These are phyloP conservation scores for Catamblyrhynchus diadema DNA, from an alignment of 2,797 vertebrate species.

Conservation along the genomic window DNA sequence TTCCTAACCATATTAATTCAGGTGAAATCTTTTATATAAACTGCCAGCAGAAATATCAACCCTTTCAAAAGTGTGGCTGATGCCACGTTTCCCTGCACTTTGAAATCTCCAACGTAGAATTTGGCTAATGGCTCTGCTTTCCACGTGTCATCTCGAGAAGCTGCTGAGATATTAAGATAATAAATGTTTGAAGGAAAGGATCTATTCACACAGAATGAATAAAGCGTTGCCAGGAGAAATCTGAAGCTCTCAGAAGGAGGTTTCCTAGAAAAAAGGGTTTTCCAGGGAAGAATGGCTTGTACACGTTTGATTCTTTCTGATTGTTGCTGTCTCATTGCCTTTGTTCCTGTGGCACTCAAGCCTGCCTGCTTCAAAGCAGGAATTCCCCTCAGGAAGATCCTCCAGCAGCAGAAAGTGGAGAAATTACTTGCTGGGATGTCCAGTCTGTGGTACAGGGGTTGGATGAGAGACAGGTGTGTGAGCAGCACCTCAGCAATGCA, in stretches of 20 bases:
- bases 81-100: not conserved
- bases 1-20: not conserved
- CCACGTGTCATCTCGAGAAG: not conserved
- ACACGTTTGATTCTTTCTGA: not conserved
- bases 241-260: not conserved
- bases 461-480: not conserved
- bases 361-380: not conserved
- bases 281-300: not conserved
- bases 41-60: not conserved
- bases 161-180: constrained; percentile 32
- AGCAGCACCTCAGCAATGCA: not conserved
- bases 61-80: not conserved
- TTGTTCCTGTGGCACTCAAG: not conserved
- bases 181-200: constrained; percentile 20
- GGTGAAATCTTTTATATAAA: not conserved
- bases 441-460: accelerated
- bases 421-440: not conserved
- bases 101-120: not conserved
- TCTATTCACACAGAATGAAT: constrained; percentile 22
- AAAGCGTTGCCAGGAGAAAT: not conserved
- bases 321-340: not conserved
- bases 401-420: not conserved
- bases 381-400: not conserved
- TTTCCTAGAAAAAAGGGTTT: constrained; percentile 11
- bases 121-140: not conserved